Conservation (phyloP, 92 coral and sea anemone species). For the Muricea muricata region DNA sequence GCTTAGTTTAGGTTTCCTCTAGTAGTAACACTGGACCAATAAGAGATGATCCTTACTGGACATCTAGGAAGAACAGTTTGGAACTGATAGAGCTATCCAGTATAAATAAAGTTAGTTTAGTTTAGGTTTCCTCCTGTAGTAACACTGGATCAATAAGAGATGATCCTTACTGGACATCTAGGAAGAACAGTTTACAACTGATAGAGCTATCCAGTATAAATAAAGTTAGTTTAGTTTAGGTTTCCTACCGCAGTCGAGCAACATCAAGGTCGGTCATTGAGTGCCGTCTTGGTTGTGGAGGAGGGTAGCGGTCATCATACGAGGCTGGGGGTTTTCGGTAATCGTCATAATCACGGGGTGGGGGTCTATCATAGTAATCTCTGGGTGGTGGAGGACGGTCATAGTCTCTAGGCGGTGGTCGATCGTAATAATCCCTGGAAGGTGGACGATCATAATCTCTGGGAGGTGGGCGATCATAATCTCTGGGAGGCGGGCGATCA, state of each 20-base stretch:
- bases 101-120: too few relatives aligned
- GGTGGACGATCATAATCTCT: neutral
- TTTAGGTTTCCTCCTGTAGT: too few relatives aligned
- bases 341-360: conserved; percentile 15
- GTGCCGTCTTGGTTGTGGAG: neutral
- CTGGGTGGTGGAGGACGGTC: conserved; percentile 22
- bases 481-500: conserved; percentile 21
- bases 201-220: neutral
- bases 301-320: neutral
- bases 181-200: neutral
- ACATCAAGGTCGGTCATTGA: conserved; percentile 19
- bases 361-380: conserved; percentile 3
- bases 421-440: neutral
- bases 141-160: too few relatives aligned
- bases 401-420: conserved; percentile 1
- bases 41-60: neutral
- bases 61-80: neutral
- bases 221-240: neutral
- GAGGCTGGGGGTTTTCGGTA: conserved; percentile 16
- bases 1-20: neutral
- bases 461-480: conserved; percentile 1
- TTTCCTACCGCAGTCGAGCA: conserved; percentile 34
- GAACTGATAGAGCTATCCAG: too few relatives aligned
- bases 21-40: neutral
- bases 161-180: too few relatives aligned